These are phyloP conservation scores for Euthynnus affinis DNA, from an alignment of 2,797 vertebrate genomes.

Conservation along the genomic window DNA sequence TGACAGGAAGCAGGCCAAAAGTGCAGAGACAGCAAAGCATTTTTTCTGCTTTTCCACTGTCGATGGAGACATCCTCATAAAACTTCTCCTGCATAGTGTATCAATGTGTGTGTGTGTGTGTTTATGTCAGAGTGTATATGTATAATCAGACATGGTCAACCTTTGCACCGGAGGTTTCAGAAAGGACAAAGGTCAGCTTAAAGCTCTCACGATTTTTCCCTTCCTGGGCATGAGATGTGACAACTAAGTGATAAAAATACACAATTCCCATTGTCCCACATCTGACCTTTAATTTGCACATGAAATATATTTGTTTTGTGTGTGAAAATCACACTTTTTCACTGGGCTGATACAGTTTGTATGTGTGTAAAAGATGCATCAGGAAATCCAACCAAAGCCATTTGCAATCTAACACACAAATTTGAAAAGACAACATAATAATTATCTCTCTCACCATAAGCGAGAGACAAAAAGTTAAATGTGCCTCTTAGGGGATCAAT, in stretches of 20 bases:
- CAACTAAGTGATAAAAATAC: background rate
- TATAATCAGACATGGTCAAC: slow-evolving; percentile 37
- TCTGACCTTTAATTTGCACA: slow-evolving; percentile 5
- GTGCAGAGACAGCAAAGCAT: slow-evolving; percentile 44
- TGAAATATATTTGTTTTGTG: slow-evolving; percentile 4
- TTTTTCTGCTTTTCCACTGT: slow-evolving; percentile 48
- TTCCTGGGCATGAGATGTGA: slow-evolving; percentile 7
- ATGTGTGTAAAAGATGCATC: background rate
- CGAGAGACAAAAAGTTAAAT: background rate
- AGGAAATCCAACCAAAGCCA: background rate
- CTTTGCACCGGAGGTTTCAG: slow-evolving; percentile 24
- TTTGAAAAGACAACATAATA: background rate
- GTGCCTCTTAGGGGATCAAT: background rate
- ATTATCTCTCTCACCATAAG: background rate
- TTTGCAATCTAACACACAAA: background rate
- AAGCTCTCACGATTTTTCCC: slow-evolving; percentile 16
- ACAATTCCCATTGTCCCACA: background rate
- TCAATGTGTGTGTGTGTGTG: slow-evolving; percentile 7
- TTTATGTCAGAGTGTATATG: background rate
- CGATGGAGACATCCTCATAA: slow-evolving; percentile 62
- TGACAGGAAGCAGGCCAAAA: slow-evolving; percentile 64
- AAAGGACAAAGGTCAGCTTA: slow-evolving; percentile 43
- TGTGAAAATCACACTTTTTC: slow-evolving; percentile 1
- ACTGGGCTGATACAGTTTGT: background rate
- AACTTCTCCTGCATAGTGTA: slow-evolving; percentile 1